Conservation (phyloP, 2,797 vertebrate genomes). For the Thripadectes ignobilis region DNA sequence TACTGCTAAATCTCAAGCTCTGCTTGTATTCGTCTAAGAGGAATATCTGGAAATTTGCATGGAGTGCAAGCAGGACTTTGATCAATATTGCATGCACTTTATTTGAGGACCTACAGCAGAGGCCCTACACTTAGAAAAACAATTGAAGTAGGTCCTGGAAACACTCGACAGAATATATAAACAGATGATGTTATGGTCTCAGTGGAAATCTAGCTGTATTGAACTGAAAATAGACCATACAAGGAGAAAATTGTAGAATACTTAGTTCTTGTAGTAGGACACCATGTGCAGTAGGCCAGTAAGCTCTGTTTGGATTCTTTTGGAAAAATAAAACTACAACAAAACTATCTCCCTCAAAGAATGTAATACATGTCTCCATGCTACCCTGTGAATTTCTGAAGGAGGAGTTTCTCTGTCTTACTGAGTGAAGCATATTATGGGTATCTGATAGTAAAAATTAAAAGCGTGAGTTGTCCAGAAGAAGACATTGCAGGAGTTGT, state of each 20-base stretch:
- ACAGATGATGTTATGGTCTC: slow-evolving; percentile 51
- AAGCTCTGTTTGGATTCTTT: neutral
- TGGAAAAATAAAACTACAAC: neutral
- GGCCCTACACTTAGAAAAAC: slow-evolving; percentile 49
- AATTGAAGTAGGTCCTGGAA: slow-evolving; percentile 58
- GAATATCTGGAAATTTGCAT: slow-evolving; percentile 6
- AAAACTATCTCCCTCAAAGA: neutral
- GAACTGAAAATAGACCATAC: slow-evolving; percentile 47
- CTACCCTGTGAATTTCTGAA: neutral
- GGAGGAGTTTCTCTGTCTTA: neutral
- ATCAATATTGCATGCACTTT: slow-evolving; percentile 25
- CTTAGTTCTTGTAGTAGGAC: neutral
- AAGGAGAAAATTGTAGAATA: slow-evolving; percentile 39
- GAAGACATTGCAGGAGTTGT: neutral
- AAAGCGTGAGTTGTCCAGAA: neutral
- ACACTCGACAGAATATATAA: slow-evolving; percentile 41
- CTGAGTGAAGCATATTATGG: neutral
- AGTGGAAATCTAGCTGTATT: slow-evolving; percentile 44
- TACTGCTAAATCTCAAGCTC: neutral
- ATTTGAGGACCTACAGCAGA: slow-evolving; percentile 61
- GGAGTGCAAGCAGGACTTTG: neutral
- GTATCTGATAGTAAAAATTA: neutral
- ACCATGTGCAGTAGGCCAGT: neutral
- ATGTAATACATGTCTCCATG: neutral
- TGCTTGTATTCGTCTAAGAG: neutral